Evolutionary conservation across 2,888 invertebrate genomes (phyloP).

Genomic region (Stramonita haemastoma): DNA sequence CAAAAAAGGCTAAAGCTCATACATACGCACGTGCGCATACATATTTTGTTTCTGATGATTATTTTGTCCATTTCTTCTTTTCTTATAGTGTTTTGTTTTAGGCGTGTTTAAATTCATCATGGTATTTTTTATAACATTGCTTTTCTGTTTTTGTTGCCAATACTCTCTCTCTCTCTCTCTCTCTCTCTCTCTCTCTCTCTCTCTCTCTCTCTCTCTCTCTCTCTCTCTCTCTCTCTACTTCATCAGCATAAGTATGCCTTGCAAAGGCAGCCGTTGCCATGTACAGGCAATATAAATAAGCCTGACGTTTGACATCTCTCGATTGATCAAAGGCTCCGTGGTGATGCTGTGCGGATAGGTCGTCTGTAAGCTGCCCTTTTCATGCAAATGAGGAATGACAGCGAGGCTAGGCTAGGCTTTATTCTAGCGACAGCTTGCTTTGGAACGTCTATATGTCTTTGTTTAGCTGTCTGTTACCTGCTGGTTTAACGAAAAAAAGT

Average conservation of each 20-base stretch:
- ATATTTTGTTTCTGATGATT: too few species aligned
- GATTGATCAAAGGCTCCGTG: not conserved
- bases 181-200: slow-evolving; percentile 10
- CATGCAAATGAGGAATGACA: slow-evolving; percentile 16
- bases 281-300: not conserved
- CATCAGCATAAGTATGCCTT: not conserved
- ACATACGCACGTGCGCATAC: too few species aligned
- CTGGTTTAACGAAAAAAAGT: not conserved
- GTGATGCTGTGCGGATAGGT: not conserved
- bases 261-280: not conserved
- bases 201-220: slow-evolving; percentile 25
- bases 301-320: slow-evolving; percentile 10
- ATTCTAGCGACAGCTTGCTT: not conserved
- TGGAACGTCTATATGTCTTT: not conserved
- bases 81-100: too few species aligned
- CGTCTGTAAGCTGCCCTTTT: not conserved
- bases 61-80: too few species aligned
- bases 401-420: not conserved
- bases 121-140: too few species aligned
- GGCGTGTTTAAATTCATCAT: too few species aligned
- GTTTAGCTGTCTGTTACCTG: not conserved
- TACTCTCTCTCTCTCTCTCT: not conserved
- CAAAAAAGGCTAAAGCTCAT: too few species aligned
- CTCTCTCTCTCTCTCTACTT: not conserved
- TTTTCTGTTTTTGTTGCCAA: not conserved